Base-by-base conservation (phyloP, 1,140 invertebrate genomes). In the Physella acuta region DNA sequence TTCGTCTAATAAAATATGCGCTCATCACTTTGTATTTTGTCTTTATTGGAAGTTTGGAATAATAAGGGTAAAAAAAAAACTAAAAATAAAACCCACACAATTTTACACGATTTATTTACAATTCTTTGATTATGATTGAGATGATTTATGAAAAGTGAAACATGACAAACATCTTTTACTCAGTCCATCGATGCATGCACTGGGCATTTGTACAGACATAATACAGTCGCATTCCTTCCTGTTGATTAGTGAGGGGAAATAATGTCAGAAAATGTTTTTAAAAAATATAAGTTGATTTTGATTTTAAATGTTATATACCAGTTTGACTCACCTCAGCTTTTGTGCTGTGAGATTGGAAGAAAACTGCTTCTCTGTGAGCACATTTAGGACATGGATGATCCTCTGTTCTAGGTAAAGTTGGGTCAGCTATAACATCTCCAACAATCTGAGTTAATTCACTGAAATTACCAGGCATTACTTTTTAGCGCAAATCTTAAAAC, bases 371-470 rank as follows among this genome's bases (percentile, higher is more conserved):
- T 77, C 92, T 88, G 79, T 98, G 91, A 60, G 89, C 90, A 85
- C 98, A 99, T 83, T 95, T 94, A 14, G 96, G 96, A 87, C 97
- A 99, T 31, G 94, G 93, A 86, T 99, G 97, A 80, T 99, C 96
- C 82, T 98, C 95, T 1, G 97, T 99, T 73, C 96, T 89, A 11
- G 98, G 98, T 69, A 99, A 85, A 20, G 98, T 99, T 26, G 97
- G 97, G 84, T 99, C 97, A 37, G 95, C 95, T 72, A 98, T 94
- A 0, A 99, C 96, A 85, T 99, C 97, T 4, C 94, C 92, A 55
- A 97, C 94, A 78, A 99, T 99, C 85, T 99, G 96, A 0, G 96
- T 98, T 68, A 99, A 85, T 87, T 99, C 97, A 86, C 92, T 94
- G 78, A 74, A n/a, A n/a, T n/a, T n/a, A n/a, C n/a, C n/a, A n/a